Base-by-base conservation (phyloP, 1,140 invertebrate species). In the Trichomalopsis sarcophagae region DNA sequence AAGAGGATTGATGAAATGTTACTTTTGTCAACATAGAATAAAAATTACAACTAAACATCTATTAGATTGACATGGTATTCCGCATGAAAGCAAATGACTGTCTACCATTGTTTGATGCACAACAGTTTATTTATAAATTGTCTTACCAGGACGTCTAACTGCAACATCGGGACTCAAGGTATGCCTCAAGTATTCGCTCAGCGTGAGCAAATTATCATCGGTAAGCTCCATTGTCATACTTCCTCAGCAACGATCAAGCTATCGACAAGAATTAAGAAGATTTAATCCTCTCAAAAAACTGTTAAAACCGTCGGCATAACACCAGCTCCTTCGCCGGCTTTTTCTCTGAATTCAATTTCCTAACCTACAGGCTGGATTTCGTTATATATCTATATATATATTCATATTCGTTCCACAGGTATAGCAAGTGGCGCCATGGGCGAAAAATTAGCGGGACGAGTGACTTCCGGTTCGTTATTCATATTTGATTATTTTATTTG, bases 111-210 rank as follows among this genome's bases (percentile, higher is more conserved):
- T 68, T 68, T 68, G 66, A 21, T 23, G 66, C 66, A 23, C 6
- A 86, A 44, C 55, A 81, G 55, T 55, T 76, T 82, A 80, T 84
- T 84, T 81, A 83, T 83, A 84, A 75, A 83, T 83, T 74, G 74
- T 23, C 86, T 87, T 94, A 98, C 97, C 97, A 92, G 97, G 96
- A 92, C 96, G 95, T 88, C 98, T 93, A 71, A 97, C 93, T 91
- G 95, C 95, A 23, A 95, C 94, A 92, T 99, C 97, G 14, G 97
- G 96, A 89, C 95, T 98, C n/a, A 99, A 93, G 14, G 98, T 99
- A 92, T 98, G 96, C 87, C 97, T 95, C 84, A 99, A 94, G 93
- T 98, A 98, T 86, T 95, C 95, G 71, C 96, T 96, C 86, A 99
- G 92, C 6, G 96, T 96, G 83, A 95, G 93, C 74, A 99, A 93